These are phyloP conservation scores for Chaenocephalus aceratus DNA, from an alignment of 2,113 vertebrate genomes.

Conservation along the genomic window DNA sequence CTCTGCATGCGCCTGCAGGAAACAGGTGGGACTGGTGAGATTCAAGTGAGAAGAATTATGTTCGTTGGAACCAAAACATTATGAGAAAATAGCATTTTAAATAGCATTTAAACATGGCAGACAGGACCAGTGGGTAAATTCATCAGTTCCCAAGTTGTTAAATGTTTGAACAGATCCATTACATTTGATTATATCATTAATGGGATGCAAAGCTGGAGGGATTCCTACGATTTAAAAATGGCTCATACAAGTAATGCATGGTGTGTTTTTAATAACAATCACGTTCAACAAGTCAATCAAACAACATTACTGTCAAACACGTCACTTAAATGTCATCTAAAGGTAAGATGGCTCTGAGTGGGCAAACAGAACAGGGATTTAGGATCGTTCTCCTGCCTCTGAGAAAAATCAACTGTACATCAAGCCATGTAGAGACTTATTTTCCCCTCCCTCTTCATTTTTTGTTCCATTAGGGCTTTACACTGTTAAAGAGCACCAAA, in stretches of 20 bases:
- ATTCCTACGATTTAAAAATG: conserved; percentile 36
- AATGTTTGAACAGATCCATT: conserved; percentile 52
- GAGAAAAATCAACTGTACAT: conserved; percentile 60
- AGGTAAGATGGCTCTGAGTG: conserved; percentile 35
- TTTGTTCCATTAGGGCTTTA: conserved; percentile 69
- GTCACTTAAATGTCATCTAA: conserved; percentile 40
- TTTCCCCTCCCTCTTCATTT: conserved; percentile 37
- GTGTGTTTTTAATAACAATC: conserved; percentile 71
- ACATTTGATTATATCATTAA: conserved; percentile 30
- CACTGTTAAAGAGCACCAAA: conserved; percentile 79
- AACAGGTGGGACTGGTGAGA: conserved; percentile 75
- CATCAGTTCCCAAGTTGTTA: conserved; percentile 55
- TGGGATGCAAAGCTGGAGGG: neutral
- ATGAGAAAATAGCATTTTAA: conserved; percentile 64
- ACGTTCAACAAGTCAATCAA: conserved; percentile 54
- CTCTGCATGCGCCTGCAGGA: conserved; percentile 62
- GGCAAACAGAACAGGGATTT: conserved; percentile 56
- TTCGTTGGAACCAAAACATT: conserved; percentile 67
- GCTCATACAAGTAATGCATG: conserved; percentile 45
- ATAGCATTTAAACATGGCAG: conserved; percentile 65
- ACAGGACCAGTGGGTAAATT: conserved; percentile 42
- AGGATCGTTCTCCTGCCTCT: conserved; percentile 40
- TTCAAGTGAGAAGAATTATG: conserved; percentile 68
- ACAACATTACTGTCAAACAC: conserved; percentile 54
- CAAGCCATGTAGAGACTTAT: conserved; percentile 54